Evolutionary conservation across 2,888 invertebrate species (phyloP).

Genomic region (Lepetodrilus schrolli): DNA sequence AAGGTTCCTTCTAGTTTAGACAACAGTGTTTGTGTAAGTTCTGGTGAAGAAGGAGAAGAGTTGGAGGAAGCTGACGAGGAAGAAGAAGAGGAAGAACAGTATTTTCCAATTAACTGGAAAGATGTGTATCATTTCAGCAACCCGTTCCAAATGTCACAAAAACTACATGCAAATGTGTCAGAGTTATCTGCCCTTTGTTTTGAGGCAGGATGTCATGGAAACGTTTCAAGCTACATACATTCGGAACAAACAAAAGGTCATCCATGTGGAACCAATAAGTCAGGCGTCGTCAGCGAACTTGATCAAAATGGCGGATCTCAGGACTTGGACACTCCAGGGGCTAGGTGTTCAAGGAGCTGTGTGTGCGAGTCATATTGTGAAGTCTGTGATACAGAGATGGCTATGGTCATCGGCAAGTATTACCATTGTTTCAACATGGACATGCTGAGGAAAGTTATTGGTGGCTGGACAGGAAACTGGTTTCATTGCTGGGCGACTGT

Average conservation of each 20-base stretch:
- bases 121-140: slow-evolving; percentile 52
- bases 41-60: background rate
- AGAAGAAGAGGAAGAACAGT: background rate
- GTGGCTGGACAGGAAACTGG: slow-evolving; percentile 27
- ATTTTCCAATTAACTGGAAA: slow-evolving; percentile 30
- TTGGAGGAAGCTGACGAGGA: background rate
- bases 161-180: slow-evolving; percentile 46
- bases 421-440: slow-evolving; percentile 49
- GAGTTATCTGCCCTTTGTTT: slow-evolving; percentile 59
- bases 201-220: slow-evolving; percentile 53
- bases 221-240: slow-evolving; percentile 41
- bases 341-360: background rate
- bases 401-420: slow-evolving; percentile 54
- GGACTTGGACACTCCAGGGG: too few species aligned
- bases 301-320: too few species aligned
- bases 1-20: too few species aligned
- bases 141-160: slow-evolving; percentile 49
- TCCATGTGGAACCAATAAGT: background rate
- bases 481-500: slow-evolving; percentile 55
- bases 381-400: slow-evolving; percentile 39
- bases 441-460: slow-evolving; percentile 37
- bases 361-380: slow-evolving; percentile 1
- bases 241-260: background rate
- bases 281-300: too few species aligned
- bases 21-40: too few species aligned